These are phyloP conservation scores for Choloepus didactylus DNA, from an alignment of 2,797 vertebrate species.

Conservation along the genomic window DNA sequence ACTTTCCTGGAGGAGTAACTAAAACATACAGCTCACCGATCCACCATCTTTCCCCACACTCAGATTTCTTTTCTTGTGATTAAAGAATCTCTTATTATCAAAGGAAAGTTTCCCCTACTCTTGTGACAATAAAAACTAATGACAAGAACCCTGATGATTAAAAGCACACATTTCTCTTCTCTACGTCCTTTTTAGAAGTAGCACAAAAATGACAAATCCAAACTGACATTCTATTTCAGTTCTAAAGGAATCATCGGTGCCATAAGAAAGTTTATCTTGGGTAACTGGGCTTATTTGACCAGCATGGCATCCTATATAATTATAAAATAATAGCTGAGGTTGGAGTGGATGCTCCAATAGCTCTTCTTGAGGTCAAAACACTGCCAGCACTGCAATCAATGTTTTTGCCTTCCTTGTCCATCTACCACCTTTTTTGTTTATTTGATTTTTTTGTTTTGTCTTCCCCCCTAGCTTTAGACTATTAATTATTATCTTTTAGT, in stretches of 20 bases:
- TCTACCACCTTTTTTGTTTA: no score
- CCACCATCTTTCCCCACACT: no score
- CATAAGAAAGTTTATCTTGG: not conserved
- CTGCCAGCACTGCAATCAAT: not conserved
- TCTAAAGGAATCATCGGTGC: not conserved
- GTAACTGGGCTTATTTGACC: not conserved
- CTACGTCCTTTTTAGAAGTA: not conserved
- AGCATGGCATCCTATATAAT: not conserved
- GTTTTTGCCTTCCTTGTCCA: not conserved
- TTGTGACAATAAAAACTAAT: slow-evolving; percentile 69
- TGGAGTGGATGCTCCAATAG: not conserved
- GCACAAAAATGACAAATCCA: not conserved
- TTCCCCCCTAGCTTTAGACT: not conserved
- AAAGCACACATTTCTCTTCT: not conserved
- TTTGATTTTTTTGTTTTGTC: not conserved
- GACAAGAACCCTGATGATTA: slow-evolving; percentile 33
- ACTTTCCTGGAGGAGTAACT: no score
- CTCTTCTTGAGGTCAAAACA: not conserved
- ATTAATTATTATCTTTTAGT: not conserved
- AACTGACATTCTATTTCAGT: not conserved
- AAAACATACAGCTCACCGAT: no score
- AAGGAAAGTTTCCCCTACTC: slow-evolving; percentile 24
- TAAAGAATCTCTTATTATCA: slow-evolving; percentile 72
- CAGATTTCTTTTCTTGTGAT: slow-evolving; percentile 54
- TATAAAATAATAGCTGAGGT: not conserved